Evolutionary conservation across 2,797 vertebrate genomes (phyloP).

Genomic region (Takifugu rubripes): DNA sequence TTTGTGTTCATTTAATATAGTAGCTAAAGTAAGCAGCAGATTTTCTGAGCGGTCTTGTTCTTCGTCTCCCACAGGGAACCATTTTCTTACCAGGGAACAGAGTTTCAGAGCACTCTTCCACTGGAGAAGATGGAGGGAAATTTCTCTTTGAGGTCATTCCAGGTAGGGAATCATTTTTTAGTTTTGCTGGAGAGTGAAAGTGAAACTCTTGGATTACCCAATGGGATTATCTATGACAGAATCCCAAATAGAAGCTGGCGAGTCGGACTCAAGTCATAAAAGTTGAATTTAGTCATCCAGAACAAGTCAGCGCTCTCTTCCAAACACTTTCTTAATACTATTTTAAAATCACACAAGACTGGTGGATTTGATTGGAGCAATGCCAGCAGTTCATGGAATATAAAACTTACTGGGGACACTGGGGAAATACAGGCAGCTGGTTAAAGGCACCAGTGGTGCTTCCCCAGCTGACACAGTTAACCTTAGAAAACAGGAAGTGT

Average conservation of each 20-base stretch:
- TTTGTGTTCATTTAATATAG: not conserved
- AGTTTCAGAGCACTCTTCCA: slow-evolving; percentile 89
- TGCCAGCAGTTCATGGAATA: slow-evolving; percentile 41
- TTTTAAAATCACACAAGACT: too few relatives aligned
- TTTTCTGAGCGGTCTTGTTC: slow-evolving; percentile 19
- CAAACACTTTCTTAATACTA: slow-evolving; percentile 7
- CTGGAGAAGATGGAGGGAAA: slow-evolving; percentile 89
- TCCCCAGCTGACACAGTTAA: slow-evolving; percentile 26
- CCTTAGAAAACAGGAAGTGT: slow-evolving; percentile 31
- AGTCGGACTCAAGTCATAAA: too few relatives aligned
- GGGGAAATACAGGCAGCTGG: slow-evolving; percentile 44
- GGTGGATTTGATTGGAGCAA: slow-evolving; percentile 6
- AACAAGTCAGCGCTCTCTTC: slow-evolving; percentile 19
- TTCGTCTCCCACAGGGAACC: slow-evolving; percentile 78
- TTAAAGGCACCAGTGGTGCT: slow-evolving; percentile 43
- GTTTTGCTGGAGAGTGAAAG: not conserved
- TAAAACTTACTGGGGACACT: slow-evolving; percentile 18
- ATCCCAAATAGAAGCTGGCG: too few relatives aligned
- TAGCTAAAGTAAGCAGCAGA: not conserved
- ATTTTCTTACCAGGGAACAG: slow-evolving; percentile 94
- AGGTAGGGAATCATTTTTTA: slow-evolving; percentile 77
- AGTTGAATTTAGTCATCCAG: not conserved
- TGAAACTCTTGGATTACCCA: too few relatives aligned
- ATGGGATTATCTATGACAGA: too few relatives aligned
- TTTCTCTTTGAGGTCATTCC: slow-evolving; percentile 96